Base-by-base conservation (phyloP, 2,797 vertebrate species). In the Sebastes nivosus region DNA sequence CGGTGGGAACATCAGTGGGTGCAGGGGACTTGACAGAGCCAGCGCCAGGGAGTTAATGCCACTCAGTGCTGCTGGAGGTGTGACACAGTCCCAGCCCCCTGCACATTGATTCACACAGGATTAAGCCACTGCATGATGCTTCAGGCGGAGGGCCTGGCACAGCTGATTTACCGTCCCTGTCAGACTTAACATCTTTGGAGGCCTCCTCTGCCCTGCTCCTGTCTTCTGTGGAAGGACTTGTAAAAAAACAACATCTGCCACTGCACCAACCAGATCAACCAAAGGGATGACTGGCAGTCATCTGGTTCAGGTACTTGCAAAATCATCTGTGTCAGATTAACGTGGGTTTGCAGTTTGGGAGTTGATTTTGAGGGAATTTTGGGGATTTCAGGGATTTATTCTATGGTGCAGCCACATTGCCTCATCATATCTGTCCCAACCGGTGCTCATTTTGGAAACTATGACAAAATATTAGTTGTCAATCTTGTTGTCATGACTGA, bases 241-340 rank as follows among this genome's bases (percentile, higher is more conserved):
- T 24, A 38, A 36, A 90, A 90, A 68, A 81, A 46, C 69, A 81
- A 46, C 72, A 75, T 61, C 85, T 83, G 80, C 84, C 76, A 52
- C 87, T 80, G 81, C 75, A 81, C 67, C 75, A 87, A 85, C 79
- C 83, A 67, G 90, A 89, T 88, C 89, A 80, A 82, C 79, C 57
- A 93, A 90, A 82, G 88, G 91, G 88, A 90, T 95, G 95, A 92
- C 82, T 93, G 89, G 88, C 82, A 91, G 80, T 83, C 85, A 81
- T 89, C 89, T 81, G 68, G 82, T 94, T 93, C 85, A 95, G 94
- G 94, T 95, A 95, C 54, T 32, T 66, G 42, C 22, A 73, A 50
- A 50, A 72, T 64, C 24, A 46, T 36, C 38, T 73, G 4, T 70
- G 25, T 38, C n/a, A 55, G 27, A 36, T 57, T 30, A 25, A 58